Evolutionary conservation across 1,140 invertebrate genomes (phyloP).

Genomic region (Nephila pilipes): DNA sequence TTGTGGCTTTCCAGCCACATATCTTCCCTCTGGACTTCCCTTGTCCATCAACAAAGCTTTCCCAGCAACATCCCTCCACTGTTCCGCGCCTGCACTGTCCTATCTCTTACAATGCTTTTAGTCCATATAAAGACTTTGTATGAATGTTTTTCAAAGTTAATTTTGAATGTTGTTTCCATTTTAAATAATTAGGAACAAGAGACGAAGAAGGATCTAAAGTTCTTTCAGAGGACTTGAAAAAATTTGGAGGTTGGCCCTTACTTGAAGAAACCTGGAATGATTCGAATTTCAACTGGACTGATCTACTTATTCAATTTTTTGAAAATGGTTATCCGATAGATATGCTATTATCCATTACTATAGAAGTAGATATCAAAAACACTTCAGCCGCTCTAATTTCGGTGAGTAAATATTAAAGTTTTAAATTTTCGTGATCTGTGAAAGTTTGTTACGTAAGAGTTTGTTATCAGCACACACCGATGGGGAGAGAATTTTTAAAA

Average conservation of each 20-base stretch:
- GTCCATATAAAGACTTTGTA: too few relatives aligned
- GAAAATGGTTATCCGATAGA: slow-evolving; percentile 30
- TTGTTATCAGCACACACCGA: too few relatives aligned
- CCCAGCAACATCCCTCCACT: too few relatives aligned
- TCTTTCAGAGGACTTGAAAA: slow-evolving; percentile 46
- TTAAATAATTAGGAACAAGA: slow-evolving; percentile 12
- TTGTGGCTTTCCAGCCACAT: too few relatives aligned
- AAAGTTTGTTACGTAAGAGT: background rate
- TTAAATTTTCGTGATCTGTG: too few relatives aligned
- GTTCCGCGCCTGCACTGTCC: too few relatives aligned
- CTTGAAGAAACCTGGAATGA: slow-evolving; percentile 19
- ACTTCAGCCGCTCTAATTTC: background rate
- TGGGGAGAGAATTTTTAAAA: too few relatives aligned
- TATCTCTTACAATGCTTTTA: too few relatives aligned
- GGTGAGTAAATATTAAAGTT: background rate
- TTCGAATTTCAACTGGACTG: slow-evolving; percentile 14
- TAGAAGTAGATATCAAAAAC: slow-evolving; percentile 46
- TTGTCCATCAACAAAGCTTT: too few relatives aligned
- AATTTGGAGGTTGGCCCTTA: slow-evolving; percentile 64
- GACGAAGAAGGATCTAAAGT: background rate
- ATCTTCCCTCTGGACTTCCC: too few relatives aligned
- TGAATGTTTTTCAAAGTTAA: too few relatives aligned
- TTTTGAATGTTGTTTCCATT: background rate
- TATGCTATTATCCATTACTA: slow-evolving; percentile 23
- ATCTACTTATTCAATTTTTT: background rate